These are phyloP conservation scores for Pyrgus malvae DNA, from an alignment of 2,888 invertebrate species.

Conservation along the genomic window DNA sequence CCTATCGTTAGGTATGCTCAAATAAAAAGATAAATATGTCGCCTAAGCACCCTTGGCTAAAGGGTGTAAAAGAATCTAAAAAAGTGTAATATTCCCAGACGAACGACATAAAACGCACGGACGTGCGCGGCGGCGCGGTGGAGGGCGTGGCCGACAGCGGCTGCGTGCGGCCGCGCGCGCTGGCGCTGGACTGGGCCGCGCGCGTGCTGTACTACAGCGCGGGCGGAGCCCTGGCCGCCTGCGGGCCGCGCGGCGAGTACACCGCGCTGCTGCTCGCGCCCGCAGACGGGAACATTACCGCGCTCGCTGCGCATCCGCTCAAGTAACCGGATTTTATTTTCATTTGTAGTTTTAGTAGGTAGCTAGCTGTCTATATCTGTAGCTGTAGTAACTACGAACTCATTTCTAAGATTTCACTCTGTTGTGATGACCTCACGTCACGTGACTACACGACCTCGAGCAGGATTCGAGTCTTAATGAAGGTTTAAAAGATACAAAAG, in stretches of 20 bases:
- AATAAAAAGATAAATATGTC: no score
- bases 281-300: slow-evolving; percentile 64
- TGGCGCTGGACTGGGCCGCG: slow-evolving; percentile 93
- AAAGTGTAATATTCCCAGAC: slow-evolving; percentile 50
- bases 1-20: no score
- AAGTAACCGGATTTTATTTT: slow-evolving; percentile 47
- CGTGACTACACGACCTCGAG: no score
- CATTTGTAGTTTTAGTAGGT: no score
- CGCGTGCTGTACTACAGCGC: slow-evolving; percentile 88
- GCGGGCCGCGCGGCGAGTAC: slow-evolving; percentile 87
- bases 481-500: no score
- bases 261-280: slow-evolving; percentile 63
- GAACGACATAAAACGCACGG: slow-evolving; percentile 88
- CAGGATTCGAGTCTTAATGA: no score
- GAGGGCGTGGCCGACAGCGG: slow-evolving; percentile 85
- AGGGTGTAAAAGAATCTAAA: no score
- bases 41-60: no score
- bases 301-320: slow-evolving; percentile 84
- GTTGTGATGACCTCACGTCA: no score
- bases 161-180: slow-evolving; percentile 83
- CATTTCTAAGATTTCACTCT: no score
- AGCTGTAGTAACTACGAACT: no score
- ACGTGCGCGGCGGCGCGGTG: slow-evolving; percentile 79
- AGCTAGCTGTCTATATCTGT: no score
- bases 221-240: slow-evolving; percentile 83